Base-by-base conservation (phyloP, 2,113 vertebrate species). In the Lepus europaeus region DNA sequence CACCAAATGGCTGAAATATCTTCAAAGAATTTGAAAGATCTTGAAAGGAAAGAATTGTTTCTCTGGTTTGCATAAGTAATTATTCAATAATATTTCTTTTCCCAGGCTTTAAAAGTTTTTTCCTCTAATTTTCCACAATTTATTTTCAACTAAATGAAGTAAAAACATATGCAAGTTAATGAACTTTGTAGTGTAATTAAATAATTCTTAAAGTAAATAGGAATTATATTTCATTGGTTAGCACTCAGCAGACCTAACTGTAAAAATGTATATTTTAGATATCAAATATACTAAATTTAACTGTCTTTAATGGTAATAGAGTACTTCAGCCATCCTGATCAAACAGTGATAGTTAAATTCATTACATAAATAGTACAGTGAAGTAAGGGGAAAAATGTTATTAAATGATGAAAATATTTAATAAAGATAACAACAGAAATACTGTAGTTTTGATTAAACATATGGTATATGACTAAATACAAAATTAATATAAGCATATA, bases 21-120 rank as follows among this genome's bases (percentile, higher is more conserved):
- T 51, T 88, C 74, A n/a, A 83, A 66, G 7, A 76, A 17, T 66
- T n/a, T 78, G 22, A 93, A 89, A 25, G 23, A 95, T 72, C 93
- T 91, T 59, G 14, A 81, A 91, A 74, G 61, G 10, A 92, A 79
- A 61, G 27, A 3, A 89, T 69, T 77, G 61, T 49, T 82, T 63
- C 19, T 3, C 19, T 64, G 31, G 3, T 79, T 4, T 90, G 13
- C 1, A 36, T 53, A 84, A 45, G 84, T 90, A 81, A 81, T 77
- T 91, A 69, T 56, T 86, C 6, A 86, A 66, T 63, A 45, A 68
- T 0, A 78, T 27, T 79, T 79, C 3, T 59, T 88, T 87, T 73
- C 6, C 85, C 49, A 31, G 25, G 31, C 49, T 91, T 85, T 87
- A 25, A 39, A 83, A 93, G 91, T 87, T 70, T 85, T 89, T 1